Percentiles rank a stretch among this genome's conserved stretches.
Evolutionary conservation across 2,888 invertebrate genomes (phyloP).

Genomic region (Lingula anatina): DNA sequence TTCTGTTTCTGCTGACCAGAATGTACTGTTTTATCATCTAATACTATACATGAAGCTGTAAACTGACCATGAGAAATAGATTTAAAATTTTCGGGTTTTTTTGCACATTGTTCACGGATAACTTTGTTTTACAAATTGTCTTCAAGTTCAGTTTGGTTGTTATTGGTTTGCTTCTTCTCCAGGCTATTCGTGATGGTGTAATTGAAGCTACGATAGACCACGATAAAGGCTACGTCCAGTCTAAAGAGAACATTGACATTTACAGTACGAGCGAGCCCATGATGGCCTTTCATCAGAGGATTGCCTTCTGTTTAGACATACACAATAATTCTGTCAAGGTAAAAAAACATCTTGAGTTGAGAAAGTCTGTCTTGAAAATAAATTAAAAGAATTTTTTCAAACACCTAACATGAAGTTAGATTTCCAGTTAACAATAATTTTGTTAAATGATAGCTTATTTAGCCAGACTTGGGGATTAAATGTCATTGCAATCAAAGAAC

Average conservation of each 20-base stretch:
- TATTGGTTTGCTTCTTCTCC: conserved; percentile 3
- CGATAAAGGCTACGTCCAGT: conserved; percentile 89
- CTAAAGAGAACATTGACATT: conserved; percentile 93
- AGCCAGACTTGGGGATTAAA: too few species aligned
- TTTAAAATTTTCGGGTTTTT: neutral
- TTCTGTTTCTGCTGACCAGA: neutral
- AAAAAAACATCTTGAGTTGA: conserved; percentile 7
- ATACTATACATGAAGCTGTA: neutral
- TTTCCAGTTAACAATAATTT: too few species aligned
- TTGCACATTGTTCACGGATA: neutral
- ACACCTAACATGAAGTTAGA: too few species aligned
- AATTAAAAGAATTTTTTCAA: too few species aligned
- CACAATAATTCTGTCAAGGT: conserved; percentile 94
- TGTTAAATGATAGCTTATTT: too few species aligned
- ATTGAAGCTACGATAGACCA: conserved; percentile 97
- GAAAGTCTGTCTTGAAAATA: too few species aligned
- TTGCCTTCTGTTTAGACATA: conserved; percentile 93
- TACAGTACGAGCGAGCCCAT: conserved; percentile 96
- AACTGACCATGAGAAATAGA: neutral
- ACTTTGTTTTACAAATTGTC: too few species aligned
- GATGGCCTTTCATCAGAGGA: conserved; percentile 92
- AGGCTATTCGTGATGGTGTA: conserved; percentile 87
- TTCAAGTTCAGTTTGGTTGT: neutral
- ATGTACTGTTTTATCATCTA: neutral
- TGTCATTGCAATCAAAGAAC: too few species aligned